Base-by-base conservation (phyloP, 2,797 vertebrate species). In the Hydrophis major region DNA sequence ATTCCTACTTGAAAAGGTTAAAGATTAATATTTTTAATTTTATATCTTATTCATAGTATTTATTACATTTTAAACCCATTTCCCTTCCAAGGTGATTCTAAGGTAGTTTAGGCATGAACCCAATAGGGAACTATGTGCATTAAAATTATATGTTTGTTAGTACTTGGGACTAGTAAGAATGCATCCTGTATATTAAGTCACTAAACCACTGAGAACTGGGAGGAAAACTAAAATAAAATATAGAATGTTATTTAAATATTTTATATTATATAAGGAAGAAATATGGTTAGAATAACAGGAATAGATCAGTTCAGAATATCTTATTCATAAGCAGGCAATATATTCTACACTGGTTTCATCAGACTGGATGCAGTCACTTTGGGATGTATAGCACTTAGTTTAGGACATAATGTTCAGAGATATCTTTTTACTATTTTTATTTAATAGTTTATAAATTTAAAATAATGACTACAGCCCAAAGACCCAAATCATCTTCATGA, bases 391-490 rank as follows among this genome's bases (percentile, higher is more conserved):
- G 92, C 94, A 92, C 93, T 94, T 95, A 91, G 94, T 94, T 92
- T 92, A 91, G 61, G 53, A 61, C 0, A 2, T 25, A 63, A 37
- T 11, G 59, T 6, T 61, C 57, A 95, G 42, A 87, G 28, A 89
- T 92, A 57, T 93, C 86, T 93, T 93, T 93, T 53, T 7, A 60
- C 32, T 16, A 78, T 92, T 90, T 90, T 86, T 92, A 78, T 90
- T 88, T 92, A 63, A 89, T 92, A 92, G 57, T 61, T 86, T 28
- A 63, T 55, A 83, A 92, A 94, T 86, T 57, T 69, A 22, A 55
- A 91, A 93, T 78, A 88, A 92, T 91, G 94, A 93, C 0, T 94
- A 93, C 94, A 94, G 92, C 91, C 92, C 92, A 95, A 95, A 94
- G 95, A 94, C 88, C 94, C 94, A 57, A 60, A 93, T 50, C 92